Percentiles rank a stretch among this genome's conserved stretches.
Evolutionary conservation across 2,797 vertebrate species (phyloP).

Genomic region (Dendrocincla fuliginosa): DNA sequence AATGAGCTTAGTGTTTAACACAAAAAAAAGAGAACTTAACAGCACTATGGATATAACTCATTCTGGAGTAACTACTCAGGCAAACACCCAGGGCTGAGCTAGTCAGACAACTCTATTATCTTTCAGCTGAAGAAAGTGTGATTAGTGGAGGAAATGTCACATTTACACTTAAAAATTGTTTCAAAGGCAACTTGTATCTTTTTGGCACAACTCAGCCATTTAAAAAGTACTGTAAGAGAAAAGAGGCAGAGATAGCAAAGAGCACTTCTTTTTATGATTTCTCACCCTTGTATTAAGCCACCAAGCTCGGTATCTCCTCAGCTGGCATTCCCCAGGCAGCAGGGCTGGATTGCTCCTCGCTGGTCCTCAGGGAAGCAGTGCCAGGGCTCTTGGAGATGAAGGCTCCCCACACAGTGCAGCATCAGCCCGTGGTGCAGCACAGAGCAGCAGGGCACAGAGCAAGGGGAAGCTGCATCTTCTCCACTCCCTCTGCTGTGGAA

Average conservation of each 20-base stretch:
- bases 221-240: not conserved
- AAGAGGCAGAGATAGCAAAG: not conserved
- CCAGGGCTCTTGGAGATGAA: not conserved
- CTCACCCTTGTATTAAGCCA: not conserved
- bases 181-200: not conserved
- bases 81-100: not conserved
- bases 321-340: not conserved
- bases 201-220: not conserved
- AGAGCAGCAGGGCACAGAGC: not conserved
- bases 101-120: constrained; percentile 5
- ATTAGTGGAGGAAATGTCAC: constrained; percentile 44
- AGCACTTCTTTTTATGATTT: not conserved
- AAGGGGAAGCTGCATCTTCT: not conserved
- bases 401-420: not conserved
- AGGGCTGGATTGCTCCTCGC: not conserved
- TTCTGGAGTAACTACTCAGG: not conserved
- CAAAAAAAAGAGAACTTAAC: not conserved
- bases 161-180: constrained; percentile 34
- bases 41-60: not conserved
- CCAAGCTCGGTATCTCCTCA: not conserved
- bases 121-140: constrained; percentile 1
- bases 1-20: not conserved
- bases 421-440: not conserved
- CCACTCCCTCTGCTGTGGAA: not conserved
- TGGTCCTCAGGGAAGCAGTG: not conserved